Evolutionary conservation across 1,140 invertebrate genomes (phyloP), one percentile per base, ranked within the genome.

Genomic region (Lutraria rhynchaena): DNA sequence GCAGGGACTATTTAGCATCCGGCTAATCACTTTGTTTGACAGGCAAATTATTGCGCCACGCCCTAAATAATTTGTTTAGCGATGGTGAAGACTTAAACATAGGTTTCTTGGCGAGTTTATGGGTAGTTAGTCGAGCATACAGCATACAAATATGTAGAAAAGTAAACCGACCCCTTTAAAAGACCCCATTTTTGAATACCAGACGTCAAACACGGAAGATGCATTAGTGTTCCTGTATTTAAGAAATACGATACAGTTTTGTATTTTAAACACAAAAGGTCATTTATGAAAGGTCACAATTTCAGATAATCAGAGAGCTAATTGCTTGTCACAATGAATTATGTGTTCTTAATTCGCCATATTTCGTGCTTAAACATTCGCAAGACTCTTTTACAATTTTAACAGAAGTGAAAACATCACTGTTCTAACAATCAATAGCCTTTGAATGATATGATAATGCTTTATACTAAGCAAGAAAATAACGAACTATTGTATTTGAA

Each of bases 11-110:
- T 67, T 80, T 80, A 80, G 76, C 60, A 69, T 57, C 63, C 35
- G 33, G 37, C 65, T 57, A 69, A 69, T 80, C 76, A 80, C 33
- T 57, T 57, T 22, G 29, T 44, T 46, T 80, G 76, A 80, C 76
- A 80, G 65, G 76, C 76, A 80, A 80, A 80, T 80, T 80, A 80
- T 70, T 70, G 76, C 63, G 63, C 29, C 51, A 51, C 76, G 76
- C 76, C 76, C 63, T 67, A 60, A 70, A 80, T 80, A 69, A 80
- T 80, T 70, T 58, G 65, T 80, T 41, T 60, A 24, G 33, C 63
- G 65, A 53, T 80, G 67, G 44, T 49, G 63, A 70, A 44, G 41
- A 22, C 24, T 37, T 80, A 80, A 80, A 65, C 49, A 80, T 57
- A 60, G 76, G 63, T 33, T 80, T 70, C 53, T 24, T 80, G 53